phyloP scores from a whole-genome alignment of 2,797 vertebrate genomes.

The Phoebastria nigripes region DNA sequence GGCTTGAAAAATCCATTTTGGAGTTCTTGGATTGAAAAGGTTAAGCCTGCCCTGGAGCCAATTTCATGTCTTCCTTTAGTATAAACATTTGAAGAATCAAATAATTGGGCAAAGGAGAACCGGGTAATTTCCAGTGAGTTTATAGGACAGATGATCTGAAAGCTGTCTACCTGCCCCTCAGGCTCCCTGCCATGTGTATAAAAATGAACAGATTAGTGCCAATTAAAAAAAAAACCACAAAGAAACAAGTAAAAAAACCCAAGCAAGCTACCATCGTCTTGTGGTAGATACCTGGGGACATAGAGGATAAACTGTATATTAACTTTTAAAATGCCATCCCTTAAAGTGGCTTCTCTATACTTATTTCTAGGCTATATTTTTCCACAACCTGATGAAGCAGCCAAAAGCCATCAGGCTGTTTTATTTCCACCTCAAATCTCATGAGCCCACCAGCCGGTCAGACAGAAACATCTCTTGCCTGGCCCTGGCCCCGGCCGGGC shows the following conservation, averaged over 20 bases:
- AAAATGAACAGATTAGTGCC: background rate
- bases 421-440: background rate
- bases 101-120: conserved; percentile 12
- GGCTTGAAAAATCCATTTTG: conserved; percentile 11
- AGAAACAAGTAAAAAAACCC: background rate
- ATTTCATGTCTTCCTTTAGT: background rate
- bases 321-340: background rate
- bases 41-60: conserved; percentile 13
- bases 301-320: background rate
- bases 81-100: conserved; percentile 6
- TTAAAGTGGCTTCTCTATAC: background rate
- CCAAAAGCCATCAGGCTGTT: background rate
- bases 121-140: background rate
- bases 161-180: background rate
- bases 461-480: background rate
- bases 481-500: fast-evolving
- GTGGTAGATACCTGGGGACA: background rate
- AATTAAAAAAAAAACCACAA: background rate
- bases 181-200: background rate
- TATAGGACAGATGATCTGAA: conserved; percentile 18
- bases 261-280: background rate
- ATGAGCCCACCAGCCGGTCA: background rate
- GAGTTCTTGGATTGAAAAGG: background rate
- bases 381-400: background rate
- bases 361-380: background rate